Conservation (phyloP, 1,140 invertebrate genomes). For the Drosophila busckii region DNA sequence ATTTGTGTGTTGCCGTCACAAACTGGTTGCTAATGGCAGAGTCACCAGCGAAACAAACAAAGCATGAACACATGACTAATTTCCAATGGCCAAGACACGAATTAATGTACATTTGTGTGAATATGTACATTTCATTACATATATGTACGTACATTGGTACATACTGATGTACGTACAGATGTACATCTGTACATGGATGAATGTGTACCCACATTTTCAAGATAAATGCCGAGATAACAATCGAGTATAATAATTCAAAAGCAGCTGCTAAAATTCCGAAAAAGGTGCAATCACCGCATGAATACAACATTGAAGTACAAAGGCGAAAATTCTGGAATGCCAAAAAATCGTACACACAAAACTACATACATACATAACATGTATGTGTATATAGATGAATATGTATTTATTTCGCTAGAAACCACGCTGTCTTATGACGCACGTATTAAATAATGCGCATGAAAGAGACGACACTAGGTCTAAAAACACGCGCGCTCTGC, state of each 20-base stretch:
- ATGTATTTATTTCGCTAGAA: slow-evolving; percentile 8
- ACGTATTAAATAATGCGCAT: neutral
- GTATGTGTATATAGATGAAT: neutral
- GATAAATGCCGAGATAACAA: slow-evolving; percentile 32
- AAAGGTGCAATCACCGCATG: slow-evolving; percentile 34
- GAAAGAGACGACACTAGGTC: slow-evolving; percentile 44
- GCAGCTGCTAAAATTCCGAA: slow-evolving; percentile 38
- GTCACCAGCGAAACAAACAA: slow-evolving; percentile 32
- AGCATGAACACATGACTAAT: slow-evolving; percentile 50
- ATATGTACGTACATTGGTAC: neutral
- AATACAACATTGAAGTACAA: slow-evolving; percentile 45
- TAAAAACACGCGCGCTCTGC: slow-evolving; percentile 20
- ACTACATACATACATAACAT: neutral
- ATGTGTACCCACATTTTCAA: too few species aligned
- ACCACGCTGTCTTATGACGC: slow-evolving; percentile 40
- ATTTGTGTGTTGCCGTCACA: slow-evolving; percentile 19
- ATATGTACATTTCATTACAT: too few species aligned
- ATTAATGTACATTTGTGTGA: neutral
- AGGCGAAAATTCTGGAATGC: slow-evolving; percentile 65
- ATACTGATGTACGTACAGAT: neutral
- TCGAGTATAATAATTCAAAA: slow-evolving; percentile 20
- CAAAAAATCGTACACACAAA: slow-evolving; percentile 20
- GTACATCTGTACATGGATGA: too few species aligned
- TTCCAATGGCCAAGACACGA: slow-evolving; percentile 1
- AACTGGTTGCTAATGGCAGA: slow-evolving; percentile 39